Evolutionary conservation across 2,113 vertebrate genomes (phyloP), one percentile per base, ranked within the genome.

Genomic region (Brachypteracias leptosomus): DNA sequence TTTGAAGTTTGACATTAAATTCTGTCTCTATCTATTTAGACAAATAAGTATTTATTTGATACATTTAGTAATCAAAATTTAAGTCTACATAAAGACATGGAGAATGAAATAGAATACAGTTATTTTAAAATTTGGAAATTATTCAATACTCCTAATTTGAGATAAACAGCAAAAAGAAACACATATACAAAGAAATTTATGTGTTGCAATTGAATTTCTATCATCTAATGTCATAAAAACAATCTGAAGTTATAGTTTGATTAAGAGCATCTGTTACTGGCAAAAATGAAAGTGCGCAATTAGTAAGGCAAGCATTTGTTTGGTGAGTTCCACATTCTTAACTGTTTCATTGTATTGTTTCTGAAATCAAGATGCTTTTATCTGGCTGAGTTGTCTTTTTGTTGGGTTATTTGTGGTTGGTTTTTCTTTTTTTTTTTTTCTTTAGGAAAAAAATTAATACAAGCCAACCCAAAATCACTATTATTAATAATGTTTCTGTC

Each of bases 81-180:
- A 71, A 58, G 42, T 86, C 33, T 68, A 44, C n/a, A 71, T 55
- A 63, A 90, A 66, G 28, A 62, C 3, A 0, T 36, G 6, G 10
- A 71, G 19, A 85, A 75, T 58, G 47, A 91, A 93, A 78, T 2
- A 47, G 24, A 93, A 85, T 76, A 88, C 8, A 85, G n/a, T 74
- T 63, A 77, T 89, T 96, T 97, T n/a, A 87, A 78, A 83, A 80
- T 8, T 85, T 92, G 73, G 68, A 88, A 88, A 85, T 83, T 66
- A 87, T 63, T 93, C 78, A 91, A 35, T 90, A 82, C 22, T 74
- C 65, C 3, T 71, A 81, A 61, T 85, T 49, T 90, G 29, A 91
- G 72, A 83, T n/a, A 96, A 93, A 22, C 15, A 90, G 28, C 24
- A 88, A 95, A 95, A 38, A 2, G 2, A 49, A 73, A 58, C 7